A percentile compares a stretch with the other conserved stretches of the same genome.
phyloP scores from a whole-genome alignment of 2,797 vertebrate genomes.

The Scarus forsteni region DNA sequence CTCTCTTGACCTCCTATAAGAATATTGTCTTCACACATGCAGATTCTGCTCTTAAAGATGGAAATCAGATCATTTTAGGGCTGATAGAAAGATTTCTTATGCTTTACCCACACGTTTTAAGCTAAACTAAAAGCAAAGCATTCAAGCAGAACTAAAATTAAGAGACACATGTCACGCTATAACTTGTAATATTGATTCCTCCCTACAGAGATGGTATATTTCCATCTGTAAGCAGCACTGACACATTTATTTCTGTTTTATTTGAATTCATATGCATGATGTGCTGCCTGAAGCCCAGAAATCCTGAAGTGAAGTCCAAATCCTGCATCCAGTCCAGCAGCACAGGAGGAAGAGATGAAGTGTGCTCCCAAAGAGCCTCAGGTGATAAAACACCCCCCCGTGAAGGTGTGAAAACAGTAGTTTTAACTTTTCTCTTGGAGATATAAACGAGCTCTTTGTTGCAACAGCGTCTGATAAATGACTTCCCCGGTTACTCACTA shows the following conservation, averaged over 20 bases:
- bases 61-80: background rate
- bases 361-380: background rate
- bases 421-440: constrained; percentile 20
- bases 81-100: background rate
- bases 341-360: constrained; percentile 9
- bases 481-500: constrained; percentile 12
- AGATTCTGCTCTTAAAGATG: background rate
- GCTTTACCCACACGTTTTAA: too few species aligned
- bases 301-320: background rate
- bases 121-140: too few species aligned
- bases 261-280: constrained; percentile 3
- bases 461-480: constrained; percentile 25
- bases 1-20: too few species aligned
- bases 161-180: too few species aligned
- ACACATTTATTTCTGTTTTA: background rate
- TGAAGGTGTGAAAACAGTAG: constrained; percentile 11
- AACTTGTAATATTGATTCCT: background rate
- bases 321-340: constrained; percentile 8
- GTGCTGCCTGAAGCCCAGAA: background rate
- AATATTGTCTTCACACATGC: too few species aligned
- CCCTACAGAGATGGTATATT: background rate
- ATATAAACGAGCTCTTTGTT: constrained; percentile 23
- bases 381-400: background rate
- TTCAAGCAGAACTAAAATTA: background rate
- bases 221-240: background rate